Conservation (phyloP, 2,113 vertebrate genomes). For the Scolopax mira region DNA sequence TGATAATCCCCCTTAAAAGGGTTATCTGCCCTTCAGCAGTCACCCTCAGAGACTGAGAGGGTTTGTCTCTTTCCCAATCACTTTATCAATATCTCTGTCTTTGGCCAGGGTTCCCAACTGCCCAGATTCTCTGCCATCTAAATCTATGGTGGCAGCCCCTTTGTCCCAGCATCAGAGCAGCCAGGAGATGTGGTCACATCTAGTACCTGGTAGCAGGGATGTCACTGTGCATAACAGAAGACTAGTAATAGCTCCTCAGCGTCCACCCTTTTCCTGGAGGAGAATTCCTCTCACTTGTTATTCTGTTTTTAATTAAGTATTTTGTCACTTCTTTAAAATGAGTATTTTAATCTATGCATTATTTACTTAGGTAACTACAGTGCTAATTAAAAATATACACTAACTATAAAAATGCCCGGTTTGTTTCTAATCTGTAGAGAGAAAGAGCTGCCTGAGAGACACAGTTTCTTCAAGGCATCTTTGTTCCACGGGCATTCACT, state of each 20-base stretch:
- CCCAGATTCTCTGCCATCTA: no score
- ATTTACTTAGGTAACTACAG: constrained; percentile 24
- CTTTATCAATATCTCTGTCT: no score
- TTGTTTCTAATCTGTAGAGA: constrained; percentile 30
- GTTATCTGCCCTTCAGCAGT: no score
- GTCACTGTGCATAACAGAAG: not conserved
- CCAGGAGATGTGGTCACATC: no score
- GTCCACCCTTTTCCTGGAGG: not conserved
- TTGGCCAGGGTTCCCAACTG: no score
- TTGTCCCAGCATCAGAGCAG: no score
- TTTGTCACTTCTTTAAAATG: constrained; percentile 32
- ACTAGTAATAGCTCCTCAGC: not conserved
- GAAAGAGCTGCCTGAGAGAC: not conserved
- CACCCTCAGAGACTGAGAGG: no score
- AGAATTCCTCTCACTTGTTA: not conserved
- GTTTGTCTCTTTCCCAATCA: no score
- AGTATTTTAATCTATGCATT: constrained; percentile 31
- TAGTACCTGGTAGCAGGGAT: not conserved
- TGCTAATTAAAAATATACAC: constrained; percentile 32
- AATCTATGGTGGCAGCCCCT: no score
- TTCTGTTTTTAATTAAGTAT: constrained; percentile 22
- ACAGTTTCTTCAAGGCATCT: not conserved
- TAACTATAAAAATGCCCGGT: not conserved
- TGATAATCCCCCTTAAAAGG: no score
- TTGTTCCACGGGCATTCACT: constrained; percentile 9